A percentile compares a stretch with the other conserved stretches of the same genome.
Conservation (phyloP, 2,113 vertebrate species). For the Litocranius walleri region DNA sequence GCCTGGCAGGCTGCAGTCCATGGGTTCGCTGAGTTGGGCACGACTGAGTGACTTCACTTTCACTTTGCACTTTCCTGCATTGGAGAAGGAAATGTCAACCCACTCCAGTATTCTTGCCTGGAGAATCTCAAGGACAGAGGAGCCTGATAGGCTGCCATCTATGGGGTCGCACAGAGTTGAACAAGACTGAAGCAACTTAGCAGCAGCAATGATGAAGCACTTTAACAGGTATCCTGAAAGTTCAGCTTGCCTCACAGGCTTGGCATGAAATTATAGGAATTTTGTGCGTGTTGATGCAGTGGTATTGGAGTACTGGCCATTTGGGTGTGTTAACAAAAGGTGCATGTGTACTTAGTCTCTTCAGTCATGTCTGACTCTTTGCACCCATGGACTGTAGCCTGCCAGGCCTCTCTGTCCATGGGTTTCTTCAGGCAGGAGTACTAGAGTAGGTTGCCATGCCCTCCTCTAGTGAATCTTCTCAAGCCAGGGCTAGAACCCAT, state of each 20-base stretch:
- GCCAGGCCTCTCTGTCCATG: not conserved
- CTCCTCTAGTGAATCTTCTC: not conserved
- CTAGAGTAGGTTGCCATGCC: not conserved
- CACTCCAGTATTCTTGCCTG: too few relatives aligned
- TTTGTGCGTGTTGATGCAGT: not conserved
- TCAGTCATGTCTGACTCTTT: not conserved
- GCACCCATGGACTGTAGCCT: not conserved
- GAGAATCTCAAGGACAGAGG: too few relatives aligned
- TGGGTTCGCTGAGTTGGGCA: too few relatives aligned
- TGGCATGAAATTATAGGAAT: not conserved
- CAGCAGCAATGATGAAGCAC: not conserved
- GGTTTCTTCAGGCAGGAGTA: not conserved
- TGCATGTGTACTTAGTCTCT: not conserved
- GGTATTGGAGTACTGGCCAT: not conserved
- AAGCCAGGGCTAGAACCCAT: not conserved
- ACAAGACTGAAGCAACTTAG: not conserved
- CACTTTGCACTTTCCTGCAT: too few relatives aligned
- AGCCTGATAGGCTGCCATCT: not conserved
- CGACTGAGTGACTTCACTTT: too few relatives aligned
- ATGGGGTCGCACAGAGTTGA: not conserved
- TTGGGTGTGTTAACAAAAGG: not conserved
- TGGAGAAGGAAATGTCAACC: too few relatives aligned
- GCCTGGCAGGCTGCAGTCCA: too few relatives aligned
- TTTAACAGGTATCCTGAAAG: not conserved
- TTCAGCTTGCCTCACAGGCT: not conserved